phyloP scores from a whole-genome alignment of 2,888 invertebrate genomes.

The Nomada ferruginata region DNA sequence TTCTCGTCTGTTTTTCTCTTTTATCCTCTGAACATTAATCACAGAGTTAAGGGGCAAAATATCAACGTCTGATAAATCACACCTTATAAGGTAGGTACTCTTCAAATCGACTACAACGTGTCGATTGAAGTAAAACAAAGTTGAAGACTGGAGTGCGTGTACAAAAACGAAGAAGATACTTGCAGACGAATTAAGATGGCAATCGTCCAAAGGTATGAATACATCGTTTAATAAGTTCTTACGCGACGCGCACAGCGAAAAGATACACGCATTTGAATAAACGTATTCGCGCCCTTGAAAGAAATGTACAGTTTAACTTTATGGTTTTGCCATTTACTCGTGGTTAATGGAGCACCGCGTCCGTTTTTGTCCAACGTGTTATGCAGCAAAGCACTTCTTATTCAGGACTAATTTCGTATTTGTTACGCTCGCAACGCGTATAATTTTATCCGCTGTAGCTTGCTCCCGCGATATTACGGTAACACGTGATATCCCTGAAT shows the following conservation, averaged over 20 bases:
- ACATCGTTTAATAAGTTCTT: slow-evolving; percentile 21
- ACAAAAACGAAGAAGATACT: no score
- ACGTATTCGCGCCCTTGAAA: slow-evolving; percentile 15
- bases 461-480: slow-evolving; percentile 14
- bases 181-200: neutral
- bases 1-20: slow-evolving; percentile 12
- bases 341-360: slow-evolving; percentile 19
- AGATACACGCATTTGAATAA: slow-evolving; percentile 16
- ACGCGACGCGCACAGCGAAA: slow-evolving; percentile 1
- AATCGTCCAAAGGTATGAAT: slow-evolving; percentile 17
- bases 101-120: no score
- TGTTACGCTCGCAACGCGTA: slow-evolving; percentile 27
- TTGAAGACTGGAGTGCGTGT: no score
- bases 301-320: slow-evolving; percentile 38
- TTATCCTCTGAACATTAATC: slow-evolving; percentile 10
- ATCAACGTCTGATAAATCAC: neutral
- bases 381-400: slow-evolving; percentile 8
- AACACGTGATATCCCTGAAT: slow-evolving; percentile 23
- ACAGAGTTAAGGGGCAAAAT: slow-evolving; percentile 16
- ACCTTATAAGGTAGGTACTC: neutral
- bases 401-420: slow-evolving; percentile 46
- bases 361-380: slow-evolving; percentile 18
- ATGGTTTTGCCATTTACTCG: slow-evolving; percentile 25
- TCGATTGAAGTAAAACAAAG: no score
- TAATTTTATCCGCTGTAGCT: slow-evolving; percentile 34